phyloP scores from a whole-genome alignment of 2,113 vertebrate species.

The Stomatorhinus ivindoensis region DNA sequence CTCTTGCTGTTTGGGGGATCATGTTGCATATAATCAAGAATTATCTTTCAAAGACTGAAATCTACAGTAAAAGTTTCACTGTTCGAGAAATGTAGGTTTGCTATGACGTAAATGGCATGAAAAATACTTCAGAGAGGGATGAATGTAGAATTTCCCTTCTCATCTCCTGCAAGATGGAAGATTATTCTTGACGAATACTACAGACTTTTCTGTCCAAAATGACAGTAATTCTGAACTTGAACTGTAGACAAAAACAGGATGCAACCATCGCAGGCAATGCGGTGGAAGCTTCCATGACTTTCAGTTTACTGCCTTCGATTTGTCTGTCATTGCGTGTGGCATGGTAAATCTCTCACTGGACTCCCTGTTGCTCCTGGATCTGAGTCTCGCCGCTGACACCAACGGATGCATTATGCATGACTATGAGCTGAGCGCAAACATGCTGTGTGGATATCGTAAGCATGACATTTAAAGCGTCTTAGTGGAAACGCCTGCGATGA shows the following conservation, averaged over 20 bases:
- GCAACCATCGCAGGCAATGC: background rate
- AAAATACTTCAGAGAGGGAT: background rate
- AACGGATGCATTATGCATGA: constrained; percentile 35
- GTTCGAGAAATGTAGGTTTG: background rate
- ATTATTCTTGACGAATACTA: background rate
- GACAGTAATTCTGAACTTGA: background rate
- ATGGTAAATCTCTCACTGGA: background rate
- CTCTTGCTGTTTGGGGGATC: background rate
- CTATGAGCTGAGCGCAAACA: constrained; percentile 24
- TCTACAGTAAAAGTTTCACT: background rate
- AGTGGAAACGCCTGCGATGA: background rate
- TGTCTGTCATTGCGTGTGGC: background rate
- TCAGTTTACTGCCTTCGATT: background rate
- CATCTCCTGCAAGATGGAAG: background rate
- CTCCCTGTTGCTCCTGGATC: background rate
- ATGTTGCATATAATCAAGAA: background rate
- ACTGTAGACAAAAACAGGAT: background rate
- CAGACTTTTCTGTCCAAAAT: background rate
- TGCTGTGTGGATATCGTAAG: constrained; percentile 18
- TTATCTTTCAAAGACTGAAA: background rate
- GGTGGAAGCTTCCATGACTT: background rate
- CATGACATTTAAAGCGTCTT: background rate
- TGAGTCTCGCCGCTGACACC: constrained; percentile 14
- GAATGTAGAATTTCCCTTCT: background rate
- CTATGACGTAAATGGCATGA: background rate